Evolutionary conservation across 2,113 vertebrate species (phyloP), one percentile per base, ranked within the genome.

Genomic region (Neodontobutis hainanensis): DNA sequence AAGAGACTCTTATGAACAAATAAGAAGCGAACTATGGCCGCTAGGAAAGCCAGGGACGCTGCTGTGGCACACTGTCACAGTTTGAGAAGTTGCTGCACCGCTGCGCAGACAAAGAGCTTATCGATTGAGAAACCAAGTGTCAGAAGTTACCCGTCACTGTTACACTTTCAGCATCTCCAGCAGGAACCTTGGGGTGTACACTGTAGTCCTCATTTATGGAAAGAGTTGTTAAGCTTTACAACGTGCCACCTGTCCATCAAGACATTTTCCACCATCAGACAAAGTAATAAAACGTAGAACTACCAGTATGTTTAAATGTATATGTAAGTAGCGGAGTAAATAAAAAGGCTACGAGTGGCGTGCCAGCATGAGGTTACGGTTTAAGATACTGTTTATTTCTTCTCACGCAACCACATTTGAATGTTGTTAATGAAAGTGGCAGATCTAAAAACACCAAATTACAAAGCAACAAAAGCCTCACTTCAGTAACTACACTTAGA

Each of bases 1-100:
- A 55, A 65, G 53, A 56, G 57, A 45, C 52, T 42, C 64, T 56
- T 16, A 43, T 59, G 8, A 65, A 56, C 45, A 49, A 11, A 12
- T 44, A 10, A 3, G 0, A 4, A n/a, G 49, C 60, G 6, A 32
- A 14, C 4, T 10, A n/a, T 52, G 4, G 46, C 16, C 9, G 0
- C 40, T 38, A 40, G 12, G 11, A 5, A 56, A 50, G 19, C 14
- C 11, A 19, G 5, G 63, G 64, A 9, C 16, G 46, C 63, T 40
- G 45, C 32, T 53, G 59, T 16, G 50, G 27, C 12, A 16, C 12
- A 16, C 50, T 45, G 68, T 43, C 35, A 49, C 46, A 57, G 32
- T 59, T 52, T 5, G n/a, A 44, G 64, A 56, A 60, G 56, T 11
- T 34, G 52, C 43, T 43, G 48, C 15, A 38, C 32, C 16, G 10